Conservation (phyloP, 2,113 vertebrate species). For the Heterochromis multidens region DNA sequence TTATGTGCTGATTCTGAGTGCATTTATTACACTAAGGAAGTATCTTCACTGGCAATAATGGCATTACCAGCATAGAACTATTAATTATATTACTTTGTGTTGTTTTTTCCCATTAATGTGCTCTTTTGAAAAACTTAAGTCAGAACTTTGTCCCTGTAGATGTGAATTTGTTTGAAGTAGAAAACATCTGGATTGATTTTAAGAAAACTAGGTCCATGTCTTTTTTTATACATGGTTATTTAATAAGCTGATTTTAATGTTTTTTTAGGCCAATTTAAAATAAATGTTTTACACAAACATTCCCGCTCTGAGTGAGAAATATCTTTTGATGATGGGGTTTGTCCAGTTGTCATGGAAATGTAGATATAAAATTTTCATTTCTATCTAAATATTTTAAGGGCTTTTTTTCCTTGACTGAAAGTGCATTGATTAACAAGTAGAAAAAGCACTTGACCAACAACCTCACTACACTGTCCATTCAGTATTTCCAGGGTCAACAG, state of each 20-base stretch:
- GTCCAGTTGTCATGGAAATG: not conserved
- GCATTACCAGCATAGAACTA: not conserved
- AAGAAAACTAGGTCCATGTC: not conserved
- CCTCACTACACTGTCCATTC: not conserved
- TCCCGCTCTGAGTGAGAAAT: not conserved
- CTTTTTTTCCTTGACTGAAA: not conserved
- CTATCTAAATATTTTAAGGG: not conserved
- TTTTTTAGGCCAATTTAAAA: not conserved
- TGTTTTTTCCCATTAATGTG: not conserved
- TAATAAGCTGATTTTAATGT: not conserved
- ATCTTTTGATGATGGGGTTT: not conserved
- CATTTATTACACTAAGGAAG: not conserved
- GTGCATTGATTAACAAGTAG: not conserved
- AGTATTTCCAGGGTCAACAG: not conserved
- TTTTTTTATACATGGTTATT: not conserved
- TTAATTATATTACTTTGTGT: not conserved
- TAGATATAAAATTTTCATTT: not conserved
- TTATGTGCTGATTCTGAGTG: not conserved
- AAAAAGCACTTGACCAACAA: not conserved
- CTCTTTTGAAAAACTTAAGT: not conserved
- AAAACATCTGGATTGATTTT: not conserved
- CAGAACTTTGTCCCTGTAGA: not conserved
- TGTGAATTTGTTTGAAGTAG: not conserved
- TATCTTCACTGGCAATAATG: not conserved
- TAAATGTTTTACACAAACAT: not conserved